phyloP scores from a whole-genome alignment of 2,888 invertebrate genomes.

The Arrhopalites spinosus region DNA sequence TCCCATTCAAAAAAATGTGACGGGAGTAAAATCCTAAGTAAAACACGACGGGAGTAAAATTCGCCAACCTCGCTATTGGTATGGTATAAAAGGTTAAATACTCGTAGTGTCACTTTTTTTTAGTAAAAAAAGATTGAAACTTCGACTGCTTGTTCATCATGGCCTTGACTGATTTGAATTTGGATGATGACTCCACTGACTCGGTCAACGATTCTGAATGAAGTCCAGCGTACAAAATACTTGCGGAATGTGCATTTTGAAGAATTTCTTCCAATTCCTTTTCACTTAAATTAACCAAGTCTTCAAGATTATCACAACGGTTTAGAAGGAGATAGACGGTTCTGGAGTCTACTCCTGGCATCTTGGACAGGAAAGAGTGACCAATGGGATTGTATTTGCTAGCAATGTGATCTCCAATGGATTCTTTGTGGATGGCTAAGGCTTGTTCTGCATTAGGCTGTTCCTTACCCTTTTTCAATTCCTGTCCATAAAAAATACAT shows the following conservation, averaged over 20 bases:
- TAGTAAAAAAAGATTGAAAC: too few species aligned
- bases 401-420: slow-evolving; percentile 58
- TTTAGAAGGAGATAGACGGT: slow-evolving; percentile 80
- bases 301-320: slow-evolving; percentile 70
- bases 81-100: too few species aligned
- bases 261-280: slow-evolving; percentile 68
- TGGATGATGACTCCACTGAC: slow-evolving; percentile 14
- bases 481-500: slow-evolving; percentile 43
- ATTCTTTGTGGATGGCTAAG: slow-evolving; percentile 69
- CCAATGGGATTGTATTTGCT: slow-evolving; percentile 75
- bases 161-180: slow-evolving; percentile 15
- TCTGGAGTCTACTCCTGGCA: slow-evolving; percentile 87
- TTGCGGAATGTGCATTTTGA: slow-evolving; percentile 70
- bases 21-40: too few species aligned
- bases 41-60: too few species aligned
- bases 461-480: slow-evolving; percentile 71
- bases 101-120: too few species aligned
- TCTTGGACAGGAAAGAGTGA: slow-evolving; percentile 79
- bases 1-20: too few species aligned
- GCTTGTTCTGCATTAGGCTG: slow-evolving; percentile 79
- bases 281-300: slow-evolving; percentile 58
- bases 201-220: slow-evolving; percentile 43
- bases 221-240: slow-evolving; percentile 67
- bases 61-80: too few species aligned
- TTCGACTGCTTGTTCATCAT: neutral